Percentiles rank a stretch among this genome's conserved stretches.
These are phyloP conservation scores for Leptopilina syphax DNA, from an alignment of 2,888 invertebrate genomes.

Conservation along the genomic window DNA sequence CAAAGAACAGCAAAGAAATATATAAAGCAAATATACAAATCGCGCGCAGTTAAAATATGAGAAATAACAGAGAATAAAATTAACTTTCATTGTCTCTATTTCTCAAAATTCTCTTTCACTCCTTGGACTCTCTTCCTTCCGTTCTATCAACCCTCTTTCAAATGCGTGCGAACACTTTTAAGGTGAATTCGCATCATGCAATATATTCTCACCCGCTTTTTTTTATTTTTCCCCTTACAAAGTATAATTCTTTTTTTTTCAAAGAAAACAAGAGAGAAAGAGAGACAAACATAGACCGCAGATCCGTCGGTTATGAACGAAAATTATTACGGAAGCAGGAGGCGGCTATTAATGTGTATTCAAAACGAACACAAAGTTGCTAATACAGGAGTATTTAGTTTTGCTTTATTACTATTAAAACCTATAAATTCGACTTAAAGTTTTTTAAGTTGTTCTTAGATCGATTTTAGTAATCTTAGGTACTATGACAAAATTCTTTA, in stretches of 20 bases:
- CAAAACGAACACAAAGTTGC: neutral
- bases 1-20: neutral
- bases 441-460: too few species aligned
- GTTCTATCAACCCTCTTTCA: neutral
- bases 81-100: neutral
- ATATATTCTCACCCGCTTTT: conserved; percentile 24
- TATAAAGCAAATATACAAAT: neutral
- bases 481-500: too few species aligned
- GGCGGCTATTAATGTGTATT: neutral
- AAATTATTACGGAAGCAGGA: neutral
- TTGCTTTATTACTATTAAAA: too few species aligned
- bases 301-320: neutral
- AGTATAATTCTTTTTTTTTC: neutral
- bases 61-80: neutral
- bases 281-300: conserved; percentile 2
- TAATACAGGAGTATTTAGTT: too few species aligned
- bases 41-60: neutral
- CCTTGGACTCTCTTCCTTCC: conserved; percentile 8
- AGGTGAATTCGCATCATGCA: conserved; percentile 21
- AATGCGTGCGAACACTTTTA: conserved; percentile 10
- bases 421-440: too few species aligned
- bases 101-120: conserved; percentile 2
- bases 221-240: neutral
- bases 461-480: too few species aligned
- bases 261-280: neutral